Evolutionary conservation across 2,797 vertebrate species (phyloP).

Genomic region (Hydrocynus forskahlii): DNA sequence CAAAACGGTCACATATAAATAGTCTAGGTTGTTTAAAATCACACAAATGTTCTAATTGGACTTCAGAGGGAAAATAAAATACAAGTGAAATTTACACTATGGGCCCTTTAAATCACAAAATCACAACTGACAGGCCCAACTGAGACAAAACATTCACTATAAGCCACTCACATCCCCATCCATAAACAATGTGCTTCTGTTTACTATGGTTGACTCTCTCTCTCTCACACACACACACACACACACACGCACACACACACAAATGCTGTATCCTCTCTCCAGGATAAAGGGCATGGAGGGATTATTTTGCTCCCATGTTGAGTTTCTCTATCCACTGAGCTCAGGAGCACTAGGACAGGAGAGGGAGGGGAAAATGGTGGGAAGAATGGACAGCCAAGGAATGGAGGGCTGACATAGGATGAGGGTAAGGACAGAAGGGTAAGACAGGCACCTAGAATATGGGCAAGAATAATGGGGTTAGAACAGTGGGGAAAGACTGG

Average conservation of each 20-base stretch:
- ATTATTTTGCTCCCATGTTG: constrained; percentile 34
- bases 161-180: too few relatives aligned
- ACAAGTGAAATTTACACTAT: too few relatives aligned
- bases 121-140: too few relatives aligned
- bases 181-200: too few relatives aligned
- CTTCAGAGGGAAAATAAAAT: too few relatives aligned
- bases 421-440: background rate
- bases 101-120: too few relatives aligned
- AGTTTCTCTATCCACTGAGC: constrained; percentile 18
- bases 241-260: background rate
- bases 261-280: constrained; percentile 17
- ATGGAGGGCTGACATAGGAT: background rate
- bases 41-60: too few relatives aligned
- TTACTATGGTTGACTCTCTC: background rate
- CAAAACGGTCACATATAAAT: too few relatives aligned
- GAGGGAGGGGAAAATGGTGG: background rate
- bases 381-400: background rate
- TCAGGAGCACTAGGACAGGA: background rate
- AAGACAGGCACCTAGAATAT: background rate
- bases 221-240: constrained; percentile 9
- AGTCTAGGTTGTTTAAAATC: too few relatives aligned
- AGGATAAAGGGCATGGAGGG: constrained; percentile 48
- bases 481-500: background rate
- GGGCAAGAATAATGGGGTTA: background rate
- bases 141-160: too few relatives aligned